Evolutionary conservation across 2,888 invertebrate species (phyloP), one percentile per base, ranked within the genome.

Genomic region (Aleiodes leptofemur): DNA sequence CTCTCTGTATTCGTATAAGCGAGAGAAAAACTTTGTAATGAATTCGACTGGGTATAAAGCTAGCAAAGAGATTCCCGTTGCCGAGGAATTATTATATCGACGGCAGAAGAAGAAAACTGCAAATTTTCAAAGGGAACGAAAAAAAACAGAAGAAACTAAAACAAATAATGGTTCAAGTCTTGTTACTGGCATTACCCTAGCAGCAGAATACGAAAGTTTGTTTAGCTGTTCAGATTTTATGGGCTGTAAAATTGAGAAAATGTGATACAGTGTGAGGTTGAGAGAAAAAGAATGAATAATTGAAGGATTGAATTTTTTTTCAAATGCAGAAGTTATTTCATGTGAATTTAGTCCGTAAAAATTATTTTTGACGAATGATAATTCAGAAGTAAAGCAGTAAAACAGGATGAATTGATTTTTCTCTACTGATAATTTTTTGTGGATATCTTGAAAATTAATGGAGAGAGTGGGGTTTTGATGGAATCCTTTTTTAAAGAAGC

Each of bases 11-110:
- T 61, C 34, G 51, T 59, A 48, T 56, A 23, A 48, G 48, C 29
- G 53, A 59, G 31, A 61, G 78, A 75, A 77, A 82, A 82, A 82
- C 75, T 83, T 83, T 77, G 79, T 82, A 80, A 83, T 82, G 81
- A 83, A 83, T 83, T 82, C 79, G 74, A 77, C 74, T 79, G 77
- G 48, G 80, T 69, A 76, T 74, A 74, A 79, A 77, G 71, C 75
- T 71, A 74, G 77, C 73, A 78, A 78, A 79, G 78, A 78, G 79
- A 77, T 79, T 77, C 73, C 69, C 56, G 73, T 77, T 68, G 68
- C 66, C 66, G 72, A 76, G 72, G 53, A 80, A 78, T 80, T 80
- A 80, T 79, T 79, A 76, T 71, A 77, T 76, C 74, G 77, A 71
- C 72, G 48, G 64, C 11, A 64, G 43, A 23, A 38, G 34, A 64